Base-by-base conservation (phyloP, 2,797 vertebrate genomes). In the Takifugu rubripes region DNA sequence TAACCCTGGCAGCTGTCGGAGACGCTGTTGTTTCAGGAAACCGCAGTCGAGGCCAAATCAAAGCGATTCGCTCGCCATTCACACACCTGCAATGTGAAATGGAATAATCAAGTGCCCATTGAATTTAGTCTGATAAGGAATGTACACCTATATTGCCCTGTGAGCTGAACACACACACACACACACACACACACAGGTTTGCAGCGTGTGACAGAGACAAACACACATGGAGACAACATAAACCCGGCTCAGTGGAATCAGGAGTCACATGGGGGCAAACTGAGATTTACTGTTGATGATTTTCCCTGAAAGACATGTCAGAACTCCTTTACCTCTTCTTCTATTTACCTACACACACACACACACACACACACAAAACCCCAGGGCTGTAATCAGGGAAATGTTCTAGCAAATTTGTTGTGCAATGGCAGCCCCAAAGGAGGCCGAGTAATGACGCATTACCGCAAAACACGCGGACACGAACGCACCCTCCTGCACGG, bases 221-320 rank as follows among this genome's bases (percentile, higher is more conserved):
- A 50, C 26, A 50, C 5, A 50, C 49, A 10, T 4, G 26, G 16
- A 50, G 14, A n/a, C 26, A 29, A 27, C 15, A 31, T 6, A 6
- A 26, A 54, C 40, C 67, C 50, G 44, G 59, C 61, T 25, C 64
- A 63, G 50, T 60, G 44, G 27, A 40, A 44, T 44, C 33, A 1
- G 53, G 7, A 40, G 65, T 69, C 68, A 72, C 42, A 54, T 7
- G 0, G n/a, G 67, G 58, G 3, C 56, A 68, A 14, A 54, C 25
- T 17, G 46, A 54, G 25, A 40, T 71, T 56, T 50, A 52, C 43
- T 52, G 57, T 40, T 61, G 56, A 61, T 63, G 68, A 12, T 70
- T 62, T n/a, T 70, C 12, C 33, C 70, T 60, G 56, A 73, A 70
- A 73, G 69, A 69, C 56, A 74, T 50, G 76, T 78, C 79, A 78